These are phyloP conservation scores for Haemorhous mexicanus DNA, from an alignment of 2,113 vertebrate species.

Conservation along the genomic window DNA sequence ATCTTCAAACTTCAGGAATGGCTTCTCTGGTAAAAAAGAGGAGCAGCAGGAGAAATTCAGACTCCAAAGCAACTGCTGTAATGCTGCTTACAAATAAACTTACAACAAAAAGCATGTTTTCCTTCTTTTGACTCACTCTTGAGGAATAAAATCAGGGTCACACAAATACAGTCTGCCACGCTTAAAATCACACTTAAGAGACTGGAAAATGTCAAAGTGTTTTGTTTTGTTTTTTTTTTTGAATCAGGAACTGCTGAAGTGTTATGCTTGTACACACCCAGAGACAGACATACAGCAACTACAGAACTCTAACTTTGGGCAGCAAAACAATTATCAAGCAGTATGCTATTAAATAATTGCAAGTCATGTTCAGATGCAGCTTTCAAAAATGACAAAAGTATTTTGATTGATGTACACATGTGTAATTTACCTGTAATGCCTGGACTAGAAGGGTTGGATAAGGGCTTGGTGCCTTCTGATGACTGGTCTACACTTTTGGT, in stretches of 20 bases:
- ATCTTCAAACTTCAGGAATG: background rate
- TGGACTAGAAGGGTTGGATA: constrained; percentile 96
- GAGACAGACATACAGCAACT: background rate
- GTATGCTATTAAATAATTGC: background rate
- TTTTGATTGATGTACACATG: background rate
- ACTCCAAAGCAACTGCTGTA: background rate
- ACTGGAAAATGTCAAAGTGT: background rate
- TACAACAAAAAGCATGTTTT: background rate
- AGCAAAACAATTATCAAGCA: background rate
- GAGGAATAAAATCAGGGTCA: background rate
- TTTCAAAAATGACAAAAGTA: background rate
- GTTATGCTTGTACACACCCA: background rate
- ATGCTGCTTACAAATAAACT: background rate
- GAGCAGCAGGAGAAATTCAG: background rate
- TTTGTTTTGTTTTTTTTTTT: background rate
- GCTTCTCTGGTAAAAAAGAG: background rate
- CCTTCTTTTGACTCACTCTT: background rate
- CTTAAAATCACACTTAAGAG: background rate
- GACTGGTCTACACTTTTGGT: constrained; percentile 91
- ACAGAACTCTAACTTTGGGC: background rate
- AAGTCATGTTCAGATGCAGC: background rate
- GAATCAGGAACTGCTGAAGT: background rate
- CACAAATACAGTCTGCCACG: background rate
- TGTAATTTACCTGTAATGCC: constrained; percentile 86
- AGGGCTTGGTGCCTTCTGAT: constrained; percentile 88